A percentile compares a stretch with the other conserved stretches of the same genome.
phyloP scores from a whole-genome alignment of 2,888 invertebrate species.

The Dryomyza anilis region DNA sequence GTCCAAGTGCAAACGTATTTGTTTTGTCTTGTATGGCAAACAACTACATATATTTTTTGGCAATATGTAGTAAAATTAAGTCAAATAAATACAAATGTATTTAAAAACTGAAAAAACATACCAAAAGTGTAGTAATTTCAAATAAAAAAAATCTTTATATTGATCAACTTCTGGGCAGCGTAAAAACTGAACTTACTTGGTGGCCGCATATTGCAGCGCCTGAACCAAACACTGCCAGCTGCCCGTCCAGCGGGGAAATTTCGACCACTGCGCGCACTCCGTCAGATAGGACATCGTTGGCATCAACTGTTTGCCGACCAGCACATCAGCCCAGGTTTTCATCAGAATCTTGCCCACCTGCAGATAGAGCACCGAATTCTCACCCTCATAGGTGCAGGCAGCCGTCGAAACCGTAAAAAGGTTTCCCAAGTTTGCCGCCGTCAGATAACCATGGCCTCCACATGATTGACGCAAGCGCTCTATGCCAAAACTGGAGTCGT shows the following conservation, averaged over 20 bases:
- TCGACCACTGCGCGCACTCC: constrained; percentile 30
- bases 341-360: constrained; percentile 86
- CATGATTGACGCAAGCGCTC: constrained; percentile 86
- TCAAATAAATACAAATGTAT: no score
- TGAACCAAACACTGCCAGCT: constrained; percentile 55
- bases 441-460: constrained; percentile 94
- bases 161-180: background rate
- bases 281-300: constrained; percentile 74
- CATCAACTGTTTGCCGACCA: constrained; percentile 65
- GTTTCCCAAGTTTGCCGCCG: constrained; percentile 78
- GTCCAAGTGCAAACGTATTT: background rate
- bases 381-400: constrained; percentile 92
- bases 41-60: no score
- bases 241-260: constrained; percentile 48
- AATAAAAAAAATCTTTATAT: background rate
- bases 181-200: constrained; percentile 62
- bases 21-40: no score
- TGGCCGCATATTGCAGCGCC: constrained; percentile 62
- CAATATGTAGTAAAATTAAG: no score
- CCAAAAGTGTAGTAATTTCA: no score
- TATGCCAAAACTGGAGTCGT: constrained; percentile 72
- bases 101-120: no score
- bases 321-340: constrained; percentile 74
- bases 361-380: constrained; percentile 88
- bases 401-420: constrained; percentile 82